Evolutionary conservation across 2,113 vertebrate species (phyloP).

Genomic region (Puntigrus tetrazona): DNA sequence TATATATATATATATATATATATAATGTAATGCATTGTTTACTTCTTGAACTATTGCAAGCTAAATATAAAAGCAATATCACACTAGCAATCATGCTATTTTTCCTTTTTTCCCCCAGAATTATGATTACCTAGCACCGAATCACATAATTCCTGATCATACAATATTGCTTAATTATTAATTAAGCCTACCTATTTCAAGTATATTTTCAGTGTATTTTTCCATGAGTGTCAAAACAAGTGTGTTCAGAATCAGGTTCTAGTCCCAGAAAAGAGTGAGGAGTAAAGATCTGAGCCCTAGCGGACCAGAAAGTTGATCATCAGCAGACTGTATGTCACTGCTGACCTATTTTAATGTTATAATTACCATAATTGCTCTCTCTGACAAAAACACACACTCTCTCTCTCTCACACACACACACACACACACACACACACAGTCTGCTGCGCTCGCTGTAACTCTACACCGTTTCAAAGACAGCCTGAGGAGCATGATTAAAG

Average conservation of each 20-base stretch:
- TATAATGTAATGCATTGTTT: no score
- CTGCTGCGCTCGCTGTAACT: slow-evolving; percentile 21
- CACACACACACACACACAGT: slow-evolving; percentile 20
- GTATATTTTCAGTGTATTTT: background rate
- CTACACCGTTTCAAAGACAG: slow-evolving; percentile 44
- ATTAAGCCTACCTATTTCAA: background rate
- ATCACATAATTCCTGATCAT: background rate
- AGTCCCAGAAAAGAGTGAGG: background rate
- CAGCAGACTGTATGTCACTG: background rate
- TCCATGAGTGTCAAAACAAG: background rate
- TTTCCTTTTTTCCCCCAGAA: background rate
- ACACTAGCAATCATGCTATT: background rate
- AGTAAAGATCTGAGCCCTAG: background rate
- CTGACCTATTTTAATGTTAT: background rate
- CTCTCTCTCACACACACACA: slow-evolving; percentile 21
- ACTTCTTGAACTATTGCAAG: background rate
- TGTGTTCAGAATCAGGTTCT: background rate
- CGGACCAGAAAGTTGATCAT: background rate
- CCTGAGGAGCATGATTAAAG: slow-evolving; percentile 10
- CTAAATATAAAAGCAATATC: background rate
- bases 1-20: no score
- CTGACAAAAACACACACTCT: background rate
- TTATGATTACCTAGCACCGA: background rate
- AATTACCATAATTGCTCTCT: background rate
- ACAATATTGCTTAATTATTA: background rate